phyloP scores from a whole-genome alignment of 1,140 invertebrate genomes.

The Aleiodes sp. region DNA sequence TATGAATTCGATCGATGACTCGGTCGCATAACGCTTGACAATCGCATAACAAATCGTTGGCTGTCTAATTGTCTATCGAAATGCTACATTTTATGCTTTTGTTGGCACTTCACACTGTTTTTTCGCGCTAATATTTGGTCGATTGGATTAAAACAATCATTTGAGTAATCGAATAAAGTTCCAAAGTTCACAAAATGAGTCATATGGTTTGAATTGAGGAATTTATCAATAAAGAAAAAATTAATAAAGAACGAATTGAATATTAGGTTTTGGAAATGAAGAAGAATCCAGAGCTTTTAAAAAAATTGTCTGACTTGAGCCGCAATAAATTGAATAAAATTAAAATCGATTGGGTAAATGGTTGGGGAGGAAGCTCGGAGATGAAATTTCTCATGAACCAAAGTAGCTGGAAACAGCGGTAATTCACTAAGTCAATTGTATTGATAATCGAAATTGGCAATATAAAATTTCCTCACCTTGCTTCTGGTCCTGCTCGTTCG shows the following conservation, averaged over 20 bases:
- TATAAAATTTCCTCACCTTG: not conserved
- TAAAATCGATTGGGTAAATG: not conserved
- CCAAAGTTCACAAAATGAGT: no score
- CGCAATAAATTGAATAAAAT: not conserved
- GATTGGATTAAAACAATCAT: no score
- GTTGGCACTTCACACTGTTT: no score
- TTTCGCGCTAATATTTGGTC: no score
- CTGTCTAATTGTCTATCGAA: not conserved
- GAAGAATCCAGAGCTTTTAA: not conserved
- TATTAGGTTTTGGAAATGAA: not conserved
- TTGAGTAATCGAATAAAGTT: no score
- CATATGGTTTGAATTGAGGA: no score
- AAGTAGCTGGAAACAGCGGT: not conserved
- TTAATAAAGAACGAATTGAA: no score
- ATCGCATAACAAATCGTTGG: not conserved
- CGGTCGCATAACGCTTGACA: not conserved
- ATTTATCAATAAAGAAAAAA: no score
- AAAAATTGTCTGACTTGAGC: not conserved
- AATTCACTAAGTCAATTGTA: constrained; percentile 3
- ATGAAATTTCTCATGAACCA: not conserved
- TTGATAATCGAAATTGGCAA: not conserved
- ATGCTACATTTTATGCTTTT: not conserved
- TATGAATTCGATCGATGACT: constrained; percentile 18
- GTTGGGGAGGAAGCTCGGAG: not conserved
- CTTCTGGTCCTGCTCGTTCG: not conserved